Conservation (phyloP, 2,888 invertebrate species). For the Lamellibrachia satsuma region DNA sequence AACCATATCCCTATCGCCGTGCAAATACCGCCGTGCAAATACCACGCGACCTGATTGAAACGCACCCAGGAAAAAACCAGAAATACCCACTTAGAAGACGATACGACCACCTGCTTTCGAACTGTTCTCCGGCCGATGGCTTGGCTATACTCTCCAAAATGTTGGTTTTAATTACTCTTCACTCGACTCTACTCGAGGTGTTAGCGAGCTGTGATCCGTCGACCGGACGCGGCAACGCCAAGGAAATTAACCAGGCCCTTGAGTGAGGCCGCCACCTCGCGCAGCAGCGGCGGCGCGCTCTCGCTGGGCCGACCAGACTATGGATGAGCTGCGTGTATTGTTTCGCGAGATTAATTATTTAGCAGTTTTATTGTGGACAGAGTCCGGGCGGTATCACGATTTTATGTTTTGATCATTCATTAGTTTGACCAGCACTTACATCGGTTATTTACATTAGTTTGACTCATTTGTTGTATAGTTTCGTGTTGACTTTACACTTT, state of each 20-base stretch:
- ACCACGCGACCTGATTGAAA: background rate
- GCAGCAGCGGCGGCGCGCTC: background rate
- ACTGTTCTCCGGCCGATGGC: background rate
- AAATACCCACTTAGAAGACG: background rate
- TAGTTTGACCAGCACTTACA: background rate
- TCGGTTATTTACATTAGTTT: background rate
- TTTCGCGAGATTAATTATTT: background rate
- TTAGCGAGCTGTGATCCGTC: background rate
- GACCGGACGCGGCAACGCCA: background rate
- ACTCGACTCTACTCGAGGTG: background rate
- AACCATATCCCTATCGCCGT: background rate
- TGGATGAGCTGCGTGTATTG: background rate
- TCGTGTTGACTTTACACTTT: no score
- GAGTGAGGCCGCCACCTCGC: background rate
- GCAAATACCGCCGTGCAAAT: slow-evolving; percentile 17
- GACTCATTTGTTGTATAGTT: background rate
- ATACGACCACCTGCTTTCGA: background rate
- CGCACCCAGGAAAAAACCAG: background rate
- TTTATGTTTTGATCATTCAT: background rate
- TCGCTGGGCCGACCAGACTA: background rate
- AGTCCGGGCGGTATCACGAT: background rate
- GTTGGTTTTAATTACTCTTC: background rate
- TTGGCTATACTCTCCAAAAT: background rate
- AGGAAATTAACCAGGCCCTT: background rate
- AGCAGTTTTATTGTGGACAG: background rate